A percentile compares a stretch with the other conserved stretches of the same genome.
Evolutionary conservation across 2,888 invertebrate genomes (phyloP).

Genomic region (Pemphredon lugubris): DNA sequence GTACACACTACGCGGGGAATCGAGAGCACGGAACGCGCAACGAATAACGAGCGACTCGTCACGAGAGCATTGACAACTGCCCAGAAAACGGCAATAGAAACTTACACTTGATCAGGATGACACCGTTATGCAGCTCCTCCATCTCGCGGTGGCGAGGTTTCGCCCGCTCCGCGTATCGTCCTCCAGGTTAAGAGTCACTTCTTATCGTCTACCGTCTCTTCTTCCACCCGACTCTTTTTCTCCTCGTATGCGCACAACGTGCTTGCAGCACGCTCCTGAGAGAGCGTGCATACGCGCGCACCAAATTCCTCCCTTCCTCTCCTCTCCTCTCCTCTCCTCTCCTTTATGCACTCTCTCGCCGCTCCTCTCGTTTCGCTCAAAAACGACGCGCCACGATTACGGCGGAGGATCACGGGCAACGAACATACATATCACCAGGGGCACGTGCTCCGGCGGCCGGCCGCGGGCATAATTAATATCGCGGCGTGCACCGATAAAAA

Average conservation of each 20-base stretch:
- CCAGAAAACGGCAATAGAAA: conserved; percentile 66
- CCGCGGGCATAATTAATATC: conserved; percentile 60
- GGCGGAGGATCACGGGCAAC: neutral
- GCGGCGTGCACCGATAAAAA: conserved; percentile 52
- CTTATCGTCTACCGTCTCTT: conserved; percentile 21
- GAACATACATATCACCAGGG: conserved; percentile 35
- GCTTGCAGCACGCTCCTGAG: neutral
- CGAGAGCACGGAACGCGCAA: conserved; percentile 1
- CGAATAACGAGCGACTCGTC: neutral
- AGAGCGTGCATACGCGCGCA: conserved; percentile 23
- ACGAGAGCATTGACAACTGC: conserved; percentile 18
- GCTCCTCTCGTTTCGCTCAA: too few species aligned
- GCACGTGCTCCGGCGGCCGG: conserved; percentile 50
- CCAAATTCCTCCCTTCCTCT: neutral
- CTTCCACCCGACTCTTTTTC: conserved; percentile 9
- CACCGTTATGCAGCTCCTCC: conserved; percentile 88
- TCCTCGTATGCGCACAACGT: conserved; percentile 29
- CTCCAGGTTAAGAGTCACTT: conserved; percentile 38
- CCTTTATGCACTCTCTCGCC: neutral
- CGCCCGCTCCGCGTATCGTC: conserved; percentile 27
- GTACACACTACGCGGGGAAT: conserved; percentile 16
- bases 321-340: too few species aligned
- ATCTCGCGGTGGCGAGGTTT: conserved; percentile 77
- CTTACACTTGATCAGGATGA: conserved; percentile 89
- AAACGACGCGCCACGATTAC: neutral